These are phyloP conservation scores for Xyliphius kryptos DNA, from an alignment of 2,113 vertebrate genomes.

Conservation along the genomic window DNA sequence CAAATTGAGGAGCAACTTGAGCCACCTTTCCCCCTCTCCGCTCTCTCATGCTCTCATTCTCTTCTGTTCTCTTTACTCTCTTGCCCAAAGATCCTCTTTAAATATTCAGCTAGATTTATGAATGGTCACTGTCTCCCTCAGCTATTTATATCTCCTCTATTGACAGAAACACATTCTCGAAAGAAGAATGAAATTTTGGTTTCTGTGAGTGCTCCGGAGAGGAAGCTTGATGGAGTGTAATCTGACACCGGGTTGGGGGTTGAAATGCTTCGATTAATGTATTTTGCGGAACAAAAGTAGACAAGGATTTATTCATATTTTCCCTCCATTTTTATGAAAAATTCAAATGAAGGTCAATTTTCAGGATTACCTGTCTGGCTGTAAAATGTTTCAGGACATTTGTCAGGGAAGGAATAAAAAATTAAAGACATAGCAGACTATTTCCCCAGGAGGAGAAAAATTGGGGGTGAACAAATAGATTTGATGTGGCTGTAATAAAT, in stretches of 20 bases:
- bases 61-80: constrained; percentile 31
- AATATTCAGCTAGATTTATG: constrained; percentile 76
- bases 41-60: too few species aligned
- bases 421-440: constrained; percentile 35
- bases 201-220: constrained; percentile 42
- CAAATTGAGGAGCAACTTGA: constrained; percentile 61
- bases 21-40: constrained; percentile 25
- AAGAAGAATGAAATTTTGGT: constrained; percentile 51
- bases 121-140: constrained; percentile 59
- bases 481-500: too few species aligned
- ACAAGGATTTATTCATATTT: constrained; percentile 49
- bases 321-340: constrained; percentile 46
- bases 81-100: constrained; percentile 63
- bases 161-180: constrained; percentile 57
- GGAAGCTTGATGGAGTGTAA: constrained; percentile 45
- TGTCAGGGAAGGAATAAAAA: constrained; percentile 40
- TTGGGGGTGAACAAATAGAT: too few species aligned
- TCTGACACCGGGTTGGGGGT: constrained; percentile 37
- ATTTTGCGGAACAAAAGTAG: constrained; percentile 46
- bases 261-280: too few species aligned
- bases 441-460: constrained; percentile 11
- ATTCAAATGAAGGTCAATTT: constrained; percentile 48
- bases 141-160: constrained; percentile 67
- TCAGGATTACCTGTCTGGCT: constrained; percentile 40
- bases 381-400: constrained; percentile 42